Percentiles rank a stretch among this genome's conserved stretches.
Conservation (phyloP, 2,113 vertebrate genomes). For the Anguilla japonica region DNA sequence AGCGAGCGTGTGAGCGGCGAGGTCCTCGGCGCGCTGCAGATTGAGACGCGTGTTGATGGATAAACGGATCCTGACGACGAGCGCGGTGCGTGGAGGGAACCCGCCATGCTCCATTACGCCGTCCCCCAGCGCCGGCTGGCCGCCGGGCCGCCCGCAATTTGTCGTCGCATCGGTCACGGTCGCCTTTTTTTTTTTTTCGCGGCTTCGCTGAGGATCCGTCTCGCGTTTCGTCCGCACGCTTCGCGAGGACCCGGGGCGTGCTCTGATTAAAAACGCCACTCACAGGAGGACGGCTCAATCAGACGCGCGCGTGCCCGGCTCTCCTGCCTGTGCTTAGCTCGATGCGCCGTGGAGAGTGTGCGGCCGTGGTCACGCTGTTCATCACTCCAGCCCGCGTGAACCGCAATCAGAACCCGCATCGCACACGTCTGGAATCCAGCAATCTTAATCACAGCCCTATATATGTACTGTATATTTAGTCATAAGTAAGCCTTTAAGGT, state of each 20-base stretch:
- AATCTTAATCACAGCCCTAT: too few species aligned
- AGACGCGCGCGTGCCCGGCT: slow-evolving; percentile 8
- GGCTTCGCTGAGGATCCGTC: not conserved
- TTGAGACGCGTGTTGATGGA: not conserved
- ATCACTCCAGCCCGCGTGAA: not conserved
- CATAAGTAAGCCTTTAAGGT: too few species aligned
- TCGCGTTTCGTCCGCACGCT: not conserved
- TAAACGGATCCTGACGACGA: not conserved
- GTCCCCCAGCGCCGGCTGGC: not conserved
- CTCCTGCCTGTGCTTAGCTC: slow-evolving; percentile 25
- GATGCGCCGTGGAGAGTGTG: slow-evolving; percentile 17
- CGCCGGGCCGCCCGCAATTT: not conserved
- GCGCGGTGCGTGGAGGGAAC: not conserved
- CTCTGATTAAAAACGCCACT: slow-evolving; percentile 41
- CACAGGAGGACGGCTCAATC: slow-evolving; percentile 22
- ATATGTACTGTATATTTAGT: too few species aligned
- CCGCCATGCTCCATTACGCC: not conserved
- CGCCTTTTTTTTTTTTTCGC: slow-evolving; percentile 13
- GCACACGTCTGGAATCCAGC: too few species aligned
- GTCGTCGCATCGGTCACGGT: slow-evolving; percentile 37
- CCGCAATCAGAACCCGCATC: too few species aligned
- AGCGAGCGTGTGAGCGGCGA: not conserved
- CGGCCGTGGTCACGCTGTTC: slow-evolving; percentile 31
- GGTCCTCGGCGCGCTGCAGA: not conserved
- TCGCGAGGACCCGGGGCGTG: slow-evolving; percentile 27